Evolutionary conservation across 2,888 invertebrate species (phyloP).

Genomic region (Pyrgus malvae): DNA sequence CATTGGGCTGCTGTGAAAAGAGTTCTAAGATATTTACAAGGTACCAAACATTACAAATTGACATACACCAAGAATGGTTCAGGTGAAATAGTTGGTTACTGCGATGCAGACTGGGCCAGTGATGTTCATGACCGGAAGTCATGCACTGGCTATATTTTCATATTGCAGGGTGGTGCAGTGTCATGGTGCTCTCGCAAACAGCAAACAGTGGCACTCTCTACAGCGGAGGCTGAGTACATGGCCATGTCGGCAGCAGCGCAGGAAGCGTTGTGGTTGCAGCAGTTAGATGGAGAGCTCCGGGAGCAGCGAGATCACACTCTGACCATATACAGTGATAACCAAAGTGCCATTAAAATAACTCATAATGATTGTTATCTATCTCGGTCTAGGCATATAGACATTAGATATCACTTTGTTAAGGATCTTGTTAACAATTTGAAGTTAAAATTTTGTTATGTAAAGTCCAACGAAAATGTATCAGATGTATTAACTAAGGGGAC

Average conservation of each 20-base stretch:
- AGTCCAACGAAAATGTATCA: background rate
- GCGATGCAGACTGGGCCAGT: conserved; percentile 41
- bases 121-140: conserved; percentile 33
- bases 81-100: conserved; percentile 25
- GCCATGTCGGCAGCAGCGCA: conserved; percentile 34
- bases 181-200: conserved; percentile 33
- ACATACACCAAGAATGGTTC: conserved; percentile 6
- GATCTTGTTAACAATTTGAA: background rate
- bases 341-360: conserved; percentile 35
- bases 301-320: background rate
- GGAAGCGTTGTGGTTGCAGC: conserved; percentile 29
- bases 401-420: conserved; percentile 8
- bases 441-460: background rate
- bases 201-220: conserved; percentile 36
- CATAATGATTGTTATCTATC: conserved; percentile 35
- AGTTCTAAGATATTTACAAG: conserved; percentile 34
- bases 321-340: background rate
- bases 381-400: conserved; percentile 32
- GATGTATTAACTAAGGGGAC: background rate
- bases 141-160: conserved; percentile 37
- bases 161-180: conserved; percentile 36
- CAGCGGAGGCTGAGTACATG: conserved; percentile 26
- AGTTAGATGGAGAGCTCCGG: conserved; percentile 32
- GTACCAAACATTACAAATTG: conserved; percentile 28
- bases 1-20: background rate